phyloP scores from a whole-genome alignment of 2,888 invertebrate genomes.

The Cantharis lateralis region DNA sequence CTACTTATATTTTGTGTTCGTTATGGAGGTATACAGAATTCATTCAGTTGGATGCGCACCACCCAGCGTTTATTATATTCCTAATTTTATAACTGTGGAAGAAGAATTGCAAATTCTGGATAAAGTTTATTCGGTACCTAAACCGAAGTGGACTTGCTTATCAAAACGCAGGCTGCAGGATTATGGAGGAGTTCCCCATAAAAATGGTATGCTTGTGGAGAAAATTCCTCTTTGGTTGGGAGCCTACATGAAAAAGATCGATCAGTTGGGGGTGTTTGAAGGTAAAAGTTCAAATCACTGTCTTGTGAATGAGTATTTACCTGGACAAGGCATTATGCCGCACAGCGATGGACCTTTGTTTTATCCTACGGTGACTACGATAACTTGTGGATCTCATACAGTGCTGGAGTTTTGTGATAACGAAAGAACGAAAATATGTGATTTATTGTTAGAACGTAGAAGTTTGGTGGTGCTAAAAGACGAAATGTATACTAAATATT shows the following conservation, averaged over 20 bases:
- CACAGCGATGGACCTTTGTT: slow-evolving; percentile 96
- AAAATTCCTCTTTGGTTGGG: slow-evolving; percentile 85
- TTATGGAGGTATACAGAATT: slow-evolving; percentile 29
- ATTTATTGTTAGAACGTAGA: slow-evolving; percentile 82
- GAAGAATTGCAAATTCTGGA: slow-evolving; percentile 75
- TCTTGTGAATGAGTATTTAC: slow-evolving; percentile 89
- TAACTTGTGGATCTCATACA: slow-evolving; percentile 89
- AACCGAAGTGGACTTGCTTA: slow-evolving; percentile 95
- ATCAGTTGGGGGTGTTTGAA: slow-evolving; percentile 70
- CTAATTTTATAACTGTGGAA: slow-evolving; percentile 79
- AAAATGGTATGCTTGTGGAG: slow-evolving; percentile 92
- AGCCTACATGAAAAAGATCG: slow-evolving; percentile 71
- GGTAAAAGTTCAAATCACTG: slow-evolving; percentile 87
- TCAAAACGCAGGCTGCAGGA: slow-evolving; percentile 92
- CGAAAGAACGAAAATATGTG: slow-evolving; percentile 61
- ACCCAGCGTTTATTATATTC: slow-evolving; percentile 76
- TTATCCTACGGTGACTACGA: slow-evolving; percentile 89
- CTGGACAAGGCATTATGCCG: slow-evolving; percentile 96
- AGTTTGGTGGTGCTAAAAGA: slow-evolving; percentile 87
- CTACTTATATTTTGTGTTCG: slow-evolving; percentile 6
- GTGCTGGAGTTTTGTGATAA: slow-evolving; percentile 81
- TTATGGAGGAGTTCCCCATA: slow-evolving; percentile 95
- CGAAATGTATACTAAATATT: slow-evolving; percentile 78
- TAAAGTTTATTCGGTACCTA: slow-evolving; percentile 79
- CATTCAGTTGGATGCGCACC: slow-evolving; percentile 58